phyloP scores from a whole-genome alignment of 2,113 vertebrate genomes.

The Clupea harengus region DNA sequence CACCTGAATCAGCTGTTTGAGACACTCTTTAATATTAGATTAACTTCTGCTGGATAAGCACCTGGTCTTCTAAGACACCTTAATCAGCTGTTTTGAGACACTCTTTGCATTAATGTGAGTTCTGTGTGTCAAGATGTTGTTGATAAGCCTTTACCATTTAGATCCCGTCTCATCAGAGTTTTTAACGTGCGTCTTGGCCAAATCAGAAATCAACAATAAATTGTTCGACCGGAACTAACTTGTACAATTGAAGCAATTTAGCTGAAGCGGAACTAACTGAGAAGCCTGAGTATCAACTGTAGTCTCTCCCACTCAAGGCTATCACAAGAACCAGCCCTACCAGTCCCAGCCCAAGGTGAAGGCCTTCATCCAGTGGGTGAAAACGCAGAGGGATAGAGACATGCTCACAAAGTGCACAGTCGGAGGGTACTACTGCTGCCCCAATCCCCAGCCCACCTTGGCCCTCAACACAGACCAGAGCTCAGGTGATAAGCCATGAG shows the following conservation, averaged over 20 bases:
- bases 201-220: not conserved
- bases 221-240: not conserved
- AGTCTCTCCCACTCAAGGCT: conserved; percentile 60
- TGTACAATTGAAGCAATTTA: not conserved
- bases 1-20: too few relatives aligned
- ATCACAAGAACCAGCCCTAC: conserved; percentile 82
- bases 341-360: conserved; percentile 76
- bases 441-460: conserved; percentile 73
- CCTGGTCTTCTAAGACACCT: too few relatives aligned
- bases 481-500: conserved; percentile 64
- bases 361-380: conserved; percentile 84
- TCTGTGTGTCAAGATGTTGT: too few relatives aligned
- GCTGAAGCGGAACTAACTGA: not conserved
- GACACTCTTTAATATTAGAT: too few relatives aligned
- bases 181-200: not conserved
- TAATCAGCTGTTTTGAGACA: too few relatives aligned
- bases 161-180: too few relatives aligned
- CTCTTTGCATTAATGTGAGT: too few relatives aligned
- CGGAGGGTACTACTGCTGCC: conserved; percentile 84
- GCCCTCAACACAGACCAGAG: conserved; percentile 42
- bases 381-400: conserved; percentile 71
- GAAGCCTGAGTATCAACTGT: not conserved
- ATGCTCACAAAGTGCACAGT: conserved; percentile 75
- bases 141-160: too few relatives aligned
- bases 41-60: too few relatives aligned